phyloP scores from a whole-genome alignment of 2,113 vertebrate species.

The Pseudorhombus dupliciocellatus region DNA sequence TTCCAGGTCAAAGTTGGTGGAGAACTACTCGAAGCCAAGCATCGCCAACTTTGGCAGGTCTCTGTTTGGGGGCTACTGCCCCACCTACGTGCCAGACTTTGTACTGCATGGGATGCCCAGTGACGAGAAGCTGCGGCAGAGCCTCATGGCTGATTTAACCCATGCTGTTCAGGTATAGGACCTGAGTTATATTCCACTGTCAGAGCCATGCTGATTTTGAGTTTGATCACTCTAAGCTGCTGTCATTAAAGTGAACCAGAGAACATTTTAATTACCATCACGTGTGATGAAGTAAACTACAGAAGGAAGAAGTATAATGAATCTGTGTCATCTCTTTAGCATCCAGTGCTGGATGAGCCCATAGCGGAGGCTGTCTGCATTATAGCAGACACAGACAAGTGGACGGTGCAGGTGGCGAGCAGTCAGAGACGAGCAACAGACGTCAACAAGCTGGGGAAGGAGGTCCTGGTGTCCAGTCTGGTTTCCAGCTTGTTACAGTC shows the following conservation, averaged over 20 bases:
- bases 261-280: no score
- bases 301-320: no score
- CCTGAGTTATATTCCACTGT: background rate
- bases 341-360: slow-evolving; percentile 97
- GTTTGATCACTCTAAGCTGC: background rate
- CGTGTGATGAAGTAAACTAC: no score
- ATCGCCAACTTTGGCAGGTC: slow-evolving; percentile 98
- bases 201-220: background rate
- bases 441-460: slow-evolving; percentile 90
- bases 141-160: slow-evolving; percentile 89
- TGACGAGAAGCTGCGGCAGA: slow-evolving; percentile 93
- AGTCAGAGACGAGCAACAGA: slow-evolving; percentile 93
- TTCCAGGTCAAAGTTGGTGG: slow-evolving; percentile 90
- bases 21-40: slow-evolving; percentile 92
- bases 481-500: slow-evolving; percentile 95
- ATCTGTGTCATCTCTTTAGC: slow-evolving; percentile 76
- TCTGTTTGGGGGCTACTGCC: slow-evolving; percentile 95
- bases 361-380: slow-evolving; percentile 99
- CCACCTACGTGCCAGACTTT: slow-evolving; percentile 96
- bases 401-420: slow-evolving; percentile 97
- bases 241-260: no score
- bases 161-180: slow-evolving; percentile 94
- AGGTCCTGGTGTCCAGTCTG: slow-evolving; percentile 95
- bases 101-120: slow-evolving; percentile 95
- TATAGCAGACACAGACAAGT: slow-evolving; percentile 96